Base-by-base conservation (phyloP, 2,888 invertebrate genomes). In the Rhabditoides inermis region DNA sequence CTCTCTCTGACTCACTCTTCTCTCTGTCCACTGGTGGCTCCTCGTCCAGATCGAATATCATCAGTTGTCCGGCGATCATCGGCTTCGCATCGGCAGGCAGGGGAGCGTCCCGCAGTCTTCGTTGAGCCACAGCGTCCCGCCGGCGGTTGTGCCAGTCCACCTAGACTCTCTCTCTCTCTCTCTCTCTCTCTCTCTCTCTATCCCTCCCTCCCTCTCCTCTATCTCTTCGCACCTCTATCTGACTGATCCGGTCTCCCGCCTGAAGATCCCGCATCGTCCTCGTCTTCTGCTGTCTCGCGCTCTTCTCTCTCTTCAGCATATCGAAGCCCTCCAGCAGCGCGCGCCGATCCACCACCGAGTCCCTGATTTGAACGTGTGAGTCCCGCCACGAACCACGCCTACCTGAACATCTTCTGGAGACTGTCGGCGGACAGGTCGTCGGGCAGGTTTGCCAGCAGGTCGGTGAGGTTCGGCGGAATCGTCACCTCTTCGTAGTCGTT, bases 1-100 rank as follows among this genome's bases (percentile, higher is more conserved):
- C 12, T 1, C 44, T 18, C 26, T 26, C 12, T 30, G 12, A 12
- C 7, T 12, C 25, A 10, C 23, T 20, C 25, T 35, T 6, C 27
- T 26, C 18, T 55, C 30, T 32, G 41, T 58, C 63, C 23, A 18
- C 40, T 18, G 73, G 74, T n/a, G 73, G 73, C 32, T 70, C 72
- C 47, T 76, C 76, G 48, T 76, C 76, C 53, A 76, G 45, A 55
- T 76, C 76, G 56, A 65, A 76, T 30, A 76, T 69, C 27, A 76
- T 45, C 35, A 76, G 53, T 50, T 76, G 76, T 3, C 76, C 75
- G 22, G 75, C 61, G 28, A 76, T 68, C 65, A 70, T 66, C 22
- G 72, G 65, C 28, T 56, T 35, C 5, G 32, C 39, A 6, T 51
- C 63, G 3, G 51, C 41, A 0, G 59, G 37, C 6, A 60, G 41